Base-by-base conservation (phyloP, 64 coral and sea anemone genomes). In the Pocillopora verrucosa region DNA sequence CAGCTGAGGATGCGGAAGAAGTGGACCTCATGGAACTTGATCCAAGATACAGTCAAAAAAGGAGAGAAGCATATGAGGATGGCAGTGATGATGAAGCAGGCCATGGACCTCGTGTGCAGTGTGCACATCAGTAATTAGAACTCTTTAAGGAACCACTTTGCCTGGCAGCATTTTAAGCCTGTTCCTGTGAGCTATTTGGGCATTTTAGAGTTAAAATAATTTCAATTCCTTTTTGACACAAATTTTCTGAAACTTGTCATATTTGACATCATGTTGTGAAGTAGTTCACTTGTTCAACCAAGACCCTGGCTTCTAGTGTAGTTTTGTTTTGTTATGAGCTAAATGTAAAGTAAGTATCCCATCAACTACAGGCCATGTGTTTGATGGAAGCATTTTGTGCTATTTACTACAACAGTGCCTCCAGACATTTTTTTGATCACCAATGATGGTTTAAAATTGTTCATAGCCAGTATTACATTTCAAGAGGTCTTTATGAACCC, bases 21-120 rank as follows among this genome's bases (percentile, higher is more conserved):
- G 97, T 99, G 5, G 97, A 99, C 60, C 73, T 99, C 6, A 87
- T 86, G 58, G 93, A 95, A 61, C 74, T 95, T 15, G 93, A 95
- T 64, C 87, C 94, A 36, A 91, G 87, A 65, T 82, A 88, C 7
- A 41, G 74, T 36, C 88, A 76, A 83, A 84, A 90, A 36, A 79
- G 79, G 34, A 92, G 86, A 81, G 91, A 93, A 68, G 97, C 90
- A 13, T 99, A 95, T 69, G 91, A 99, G 5, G 91, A 91, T 60
- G 97, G 87, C 45, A 95, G 94, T 58, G 97, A 99, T 34, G 93
- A 99, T 11, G 90, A 92, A 51, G 73, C 89, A 36, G 89, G 91
- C 2, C 87, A 75, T 61, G 94, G 94, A 12, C 97, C 92, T 0
- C 78, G 73, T 72, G 94, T 99, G 14, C 97, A 93, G 60, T 99